A percentile compares a stretch with the other conserved stretches of the same genome.
These are phyloP conservation scores for Bradypus variegatus DNA, from an alignment of 2,797 vertebrate genomes.

Conservation along the genomic window DNA sequence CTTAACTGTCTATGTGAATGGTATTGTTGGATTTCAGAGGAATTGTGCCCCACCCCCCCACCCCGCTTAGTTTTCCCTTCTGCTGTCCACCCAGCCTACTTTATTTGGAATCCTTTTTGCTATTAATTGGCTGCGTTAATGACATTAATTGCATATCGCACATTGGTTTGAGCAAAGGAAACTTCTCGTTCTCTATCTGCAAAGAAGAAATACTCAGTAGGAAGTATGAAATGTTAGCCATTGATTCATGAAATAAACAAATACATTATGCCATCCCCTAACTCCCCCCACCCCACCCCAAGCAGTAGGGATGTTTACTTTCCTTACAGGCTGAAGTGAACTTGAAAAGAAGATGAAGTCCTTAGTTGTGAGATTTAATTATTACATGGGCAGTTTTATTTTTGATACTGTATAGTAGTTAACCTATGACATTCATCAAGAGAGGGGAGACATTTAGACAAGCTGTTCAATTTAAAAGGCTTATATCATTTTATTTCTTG, in stretches of 20 bases:
- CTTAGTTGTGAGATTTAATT: constrained; percentile 52
- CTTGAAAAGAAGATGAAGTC: constrained; percentile 43
- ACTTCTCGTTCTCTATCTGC: constrained; percentile 57
- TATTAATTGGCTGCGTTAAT: constrained; percentile 68
- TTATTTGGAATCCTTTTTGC: constrained; percentile 58
- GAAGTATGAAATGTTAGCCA: constrained; percentile 67
- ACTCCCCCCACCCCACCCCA: neutral
- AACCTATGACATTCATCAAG: constrained; percentile 19
- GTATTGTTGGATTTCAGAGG: constrained; percentile 42
- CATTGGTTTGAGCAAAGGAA: constrained; percentile 71
- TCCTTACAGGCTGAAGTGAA: constrained; percentile 37
- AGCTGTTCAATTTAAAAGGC: constrained; percentile 25
- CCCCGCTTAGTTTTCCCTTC: constrained; percentile 25
- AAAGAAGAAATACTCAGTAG: constrained; percentile 66
- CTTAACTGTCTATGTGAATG: constrained; percentile 12
- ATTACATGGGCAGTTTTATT: constrained; percentile 53
- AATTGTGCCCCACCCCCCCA: neutral
- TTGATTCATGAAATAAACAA: constrained; percentile 60
- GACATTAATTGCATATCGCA: constrained; percentile 70
- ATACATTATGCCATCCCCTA: constrained; percentile 7
- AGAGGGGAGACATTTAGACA: constrained; percentile 40
- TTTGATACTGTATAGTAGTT: neutral
- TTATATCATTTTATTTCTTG: neutral
- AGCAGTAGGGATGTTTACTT: neutral
- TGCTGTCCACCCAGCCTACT: constrained; percentile 53